Conservation (phyloP, 1,140 invertebrate genomes). For the Drosophila burlai region DNA sequence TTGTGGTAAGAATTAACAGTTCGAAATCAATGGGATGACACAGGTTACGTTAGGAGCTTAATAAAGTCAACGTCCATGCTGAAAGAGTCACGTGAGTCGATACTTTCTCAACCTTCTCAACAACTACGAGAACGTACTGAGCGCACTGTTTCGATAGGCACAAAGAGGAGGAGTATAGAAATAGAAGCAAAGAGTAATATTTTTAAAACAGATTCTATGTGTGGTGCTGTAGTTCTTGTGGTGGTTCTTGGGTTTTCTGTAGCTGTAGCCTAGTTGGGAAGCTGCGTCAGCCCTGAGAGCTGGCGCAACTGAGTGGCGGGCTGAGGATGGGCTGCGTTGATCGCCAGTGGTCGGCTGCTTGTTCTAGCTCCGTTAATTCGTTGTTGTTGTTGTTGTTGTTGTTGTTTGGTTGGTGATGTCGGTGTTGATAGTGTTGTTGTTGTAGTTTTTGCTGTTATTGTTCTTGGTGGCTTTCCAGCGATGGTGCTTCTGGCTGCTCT, state of each 20-base stretch:
- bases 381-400: slow-evolving; percentile 48
- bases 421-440: slow-evolving; percentile 16
- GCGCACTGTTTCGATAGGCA: slow-evolving; percentile 75
- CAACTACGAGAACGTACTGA: slow-evolving; percentile 60
- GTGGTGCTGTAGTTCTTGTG: slow-evolving; percentile 61
- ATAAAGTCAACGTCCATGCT: slow-evolving; percentile 79
- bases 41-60: slow-evolving; percentile 84
- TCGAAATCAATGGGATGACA: slow-evolving; percentile 78
- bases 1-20: slow-evolving; percentile 40
- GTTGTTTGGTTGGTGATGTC: slow-evolving; percentile 21
- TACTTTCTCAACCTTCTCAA: slow-evolving; percentile 54
- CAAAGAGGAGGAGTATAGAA: slow-evolving; percentile 77
- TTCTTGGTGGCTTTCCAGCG: slow-evolving; percentile 57
- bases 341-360: slow-evolving; percentile 77
- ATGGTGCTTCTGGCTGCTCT: slow-evolving; percentile 57
- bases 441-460: slow-evolving; percentile 13
- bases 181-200: slow-evolving; percentile 71
- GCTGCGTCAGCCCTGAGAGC: slow-evolving; percentile 66
- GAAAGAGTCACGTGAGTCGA: slow-evolving; percentile 45
- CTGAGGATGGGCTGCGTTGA: slow-evolving; percentile 81
- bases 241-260: slow-evolving; percentile 47
- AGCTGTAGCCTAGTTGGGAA: slow-evolving; percentile 47
- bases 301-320: slow-evolving; percentile 79
- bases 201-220: slow-evolving; percentile 51
- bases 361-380: slow-evolving; percentile 78